Conservation (phyloP, 2,797 vertebrate species). For the Taenioides sp. region DNA sequence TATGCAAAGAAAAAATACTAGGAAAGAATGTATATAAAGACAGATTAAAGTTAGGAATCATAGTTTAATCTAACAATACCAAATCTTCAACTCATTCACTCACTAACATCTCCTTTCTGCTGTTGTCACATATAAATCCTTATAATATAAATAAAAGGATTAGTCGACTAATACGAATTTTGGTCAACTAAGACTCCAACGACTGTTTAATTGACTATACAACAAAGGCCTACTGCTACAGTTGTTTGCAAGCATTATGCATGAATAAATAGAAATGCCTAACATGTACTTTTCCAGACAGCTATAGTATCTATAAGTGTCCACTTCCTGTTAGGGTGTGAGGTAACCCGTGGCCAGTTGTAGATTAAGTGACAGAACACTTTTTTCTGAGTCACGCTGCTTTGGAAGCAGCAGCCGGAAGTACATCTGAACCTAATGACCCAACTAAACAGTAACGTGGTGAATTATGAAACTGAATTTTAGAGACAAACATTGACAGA, state of each 20-base stretch:
- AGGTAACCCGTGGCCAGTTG: conserved; percentile 47
- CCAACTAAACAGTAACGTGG: conserved; percentile 48
- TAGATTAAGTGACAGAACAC: conserved; percentile 58
- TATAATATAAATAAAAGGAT: too few relatives aligned
- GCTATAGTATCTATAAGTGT: neutral
- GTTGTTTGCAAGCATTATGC: neutral
- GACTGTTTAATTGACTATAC: too few relatives aligned
- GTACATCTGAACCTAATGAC: conserved; percentile 55
- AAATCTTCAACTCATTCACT: too few relatives aligned
- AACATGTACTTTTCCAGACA: neutral
- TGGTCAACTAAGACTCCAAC: too few relatives aligned
- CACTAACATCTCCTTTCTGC: too few relatives aligned
- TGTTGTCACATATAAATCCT: too few relatives aligned
- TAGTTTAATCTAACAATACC: too few relatives aligned
- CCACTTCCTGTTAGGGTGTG: conserved; percentile 27
- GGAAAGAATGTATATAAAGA: too few relatives aligned
- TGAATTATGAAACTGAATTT: conserved; percentile 48
- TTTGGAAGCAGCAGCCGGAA: conserved; percentile 46
- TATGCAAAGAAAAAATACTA: too few relatives aligned
- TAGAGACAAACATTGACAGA: conserved; percentile 47
- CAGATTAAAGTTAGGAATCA: too few relatives aligned
- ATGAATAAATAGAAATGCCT: neutral
- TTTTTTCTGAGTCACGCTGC: conserved; percentile 60
- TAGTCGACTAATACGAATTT: too few relatives aligned
- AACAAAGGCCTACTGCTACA: too few relatives aligned